Evolutionary conservation across 2,888 invertebrate genomes (phyloP).

Genomic region (Erebia ligea): DNA sequence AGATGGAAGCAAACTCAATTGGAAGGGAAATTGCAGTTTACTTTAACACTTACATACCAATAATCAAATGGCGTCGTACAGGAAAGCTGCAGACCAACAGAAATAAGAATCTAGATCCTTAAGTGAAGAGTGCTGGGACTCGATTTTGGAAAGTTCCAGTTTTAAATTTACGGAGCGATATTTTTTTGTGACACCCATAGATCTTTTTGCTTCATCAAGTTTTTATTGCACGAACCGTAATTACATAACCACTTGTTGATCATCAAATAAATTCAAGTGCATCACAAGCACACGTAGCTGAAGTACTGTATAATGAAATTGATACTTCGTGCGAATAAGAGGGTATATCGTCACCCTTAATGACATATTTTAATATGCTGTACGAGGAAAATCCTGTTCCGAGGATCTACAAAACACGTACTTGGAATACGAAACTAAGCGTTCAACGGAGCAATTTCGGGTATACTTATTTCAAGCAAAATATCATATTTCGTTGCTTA

Average conservation of each 20-base stretch:
- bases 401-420: constrained; percentile 3
- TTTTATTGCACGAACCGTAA: neutral
- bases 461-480: neutral
- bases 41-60: too few relatives aligned
- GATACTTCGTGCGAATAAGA: constrained; percentile 19
- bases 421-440: constrained; percentile 5
- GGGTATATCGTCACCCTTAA: constrained; percentile 31
- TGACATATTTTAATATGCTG: constrained; percentile 26
- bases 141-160: too few relatives aligned
- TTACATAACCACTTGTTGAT: constrained; percentile 15
- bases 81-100: too few relatives aligned
- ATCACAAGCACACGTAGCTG: constrained; percentile 21
- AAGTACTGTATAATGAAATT: constrained; percentile 35
- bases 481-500: neutral
- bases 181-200: too few relatives aligned
- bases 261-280: constrained; percentile 22
- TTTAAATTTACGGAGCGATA: too few relatives aligned
- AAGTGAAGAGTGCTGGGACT: too few relatives aligned
- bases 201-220: neutral
- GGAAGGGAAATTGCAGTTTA: too few relatives aligned
- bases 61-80: too few relatives aligned
- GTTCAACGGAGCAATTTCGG: neutral
- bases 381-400: constrained; percentile 31
- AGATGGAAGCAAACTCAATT: neutral
- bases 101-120: too few relatives aligned